These are phyloP conservation scores for Platycheirus rosarum DNA, from an alignment of 2,888 invertebrate species.

Conservation along the genomic window DNA sequence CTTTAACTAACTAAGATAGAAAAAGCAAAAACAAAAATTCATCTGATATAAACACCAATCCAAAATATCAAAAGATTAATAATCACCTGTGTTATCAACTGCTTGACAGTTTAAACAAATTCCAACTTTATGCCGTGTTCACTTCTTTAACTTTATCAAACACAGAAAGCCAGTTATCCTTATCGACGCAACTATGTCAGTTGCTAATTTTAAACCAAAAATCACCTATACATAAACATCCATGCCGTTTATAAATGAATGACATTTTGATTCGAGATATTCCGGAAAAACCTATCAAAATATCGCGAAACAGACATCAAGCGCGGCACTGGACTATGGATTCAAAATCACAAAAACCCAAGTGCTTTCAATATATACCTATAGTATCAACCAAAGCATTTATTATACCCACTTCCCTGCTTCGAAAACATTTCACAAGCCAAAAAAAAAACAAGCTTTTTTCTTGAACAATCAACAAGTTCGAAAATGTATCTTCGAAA, in stretches of 20 bases:
- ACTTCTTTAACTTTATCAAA: not conserved
- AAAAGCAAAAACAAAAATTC: too few species aligned
- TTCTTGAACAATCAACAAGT: not conserved
- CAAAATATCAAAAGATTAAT: too few species aligned
- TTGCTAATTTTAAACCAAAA: not conserved
- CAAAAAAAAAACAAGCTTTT: slow-evolving; percentile 5
- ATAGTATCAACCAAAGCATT: not conserved
- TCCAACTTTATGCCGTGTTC: not conserved
- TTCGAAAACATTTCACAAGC: not conserved
- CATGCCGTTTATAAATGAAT: not conserved
- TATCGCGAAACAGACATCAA: not conserved
- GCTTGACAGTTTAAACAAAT: too few species aligned
- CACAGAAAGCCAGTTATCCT: not conserved
- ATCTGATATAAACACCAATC: too few species aligned
- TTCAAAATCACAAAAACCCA: not conserved
- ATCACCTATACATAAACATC: not conserved
- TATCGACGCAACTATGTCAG: slow-evolving; percentile 9
- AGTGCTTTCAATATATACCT: not conserved
- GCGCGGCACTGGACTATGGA: slow-evolving; percentile 9
- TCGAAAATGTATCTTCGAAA: slow-evolving; percentile 18
- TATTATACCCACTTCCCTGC: too few species aligned
- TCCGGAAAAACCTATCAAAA: slow-evolving; percentile 13
- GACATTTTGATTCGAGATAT: slow-evolving; percentile 7
- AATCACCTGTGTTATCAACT: too few species aligned
- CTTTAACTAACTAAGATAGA: too few species aligned